Evolutionary conservation across 2,797 vertebrate species (phyloP), one percentile per base, ranked within the genome.

Genomic region (Epinephelus awoara): DNA sequence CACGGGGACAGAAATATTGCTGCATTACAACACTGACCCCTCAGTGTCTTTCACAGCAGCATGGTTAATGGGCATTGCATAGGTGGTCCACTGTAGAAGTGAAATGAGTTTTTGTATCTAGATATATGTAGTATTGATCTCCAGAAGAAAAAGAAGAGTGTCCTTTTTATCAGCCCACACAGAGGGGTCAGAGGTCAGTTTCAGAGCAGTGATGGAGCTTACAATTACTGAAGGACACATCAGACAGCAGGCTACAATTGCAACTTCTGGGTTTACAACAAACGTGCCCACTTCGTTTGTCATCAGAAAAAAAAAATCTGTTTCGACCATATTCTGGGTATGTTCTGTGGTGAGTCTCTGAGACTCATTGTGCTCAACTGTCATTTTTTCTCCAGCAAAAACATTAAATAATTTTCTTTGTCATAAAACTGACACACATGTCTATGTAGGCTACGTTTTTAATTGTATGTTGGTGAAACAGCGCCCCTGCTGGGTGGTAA

Each of bases 181-280:
- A 8, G 15, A 3, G 51, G 15, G 67, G 72, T 75, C 67, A 55
- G 23, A 76, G 63, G 68, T 76, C 51, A 68, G 12, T n/a, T 10
- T 6, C 47, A 42, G 49, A 76, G n/a, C 12, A 12, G 23, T 19
- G 70, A 72, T 63, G 11, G 44, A 49, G 17, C 15, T 18, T 57
- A 21, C 23, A 42, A 52, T 61, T 68, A 57, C 61, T 44, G 3
- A 59, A 66, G 25, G 62, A 47, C 67, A 50, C 34, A 29, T 58
- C 54, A 14, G 27, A 15, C n/a, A 47, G 18, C n/a, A 18, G 8
- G 46, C 21, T 19, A n/a, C 11, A 42, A 11, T 2, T 34, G 3
- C 10, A 23, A 56, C 15, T 1, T 23, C 34, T 0, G 5, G 4
- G 4, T 9, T 21, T 52, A 51, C 27, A 44, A 13, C 29, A 50